phyloP scores from a whole-genome alignment of 2,797 vertebrate genomes.

The Spondyliosoma cantharus region DNA sequence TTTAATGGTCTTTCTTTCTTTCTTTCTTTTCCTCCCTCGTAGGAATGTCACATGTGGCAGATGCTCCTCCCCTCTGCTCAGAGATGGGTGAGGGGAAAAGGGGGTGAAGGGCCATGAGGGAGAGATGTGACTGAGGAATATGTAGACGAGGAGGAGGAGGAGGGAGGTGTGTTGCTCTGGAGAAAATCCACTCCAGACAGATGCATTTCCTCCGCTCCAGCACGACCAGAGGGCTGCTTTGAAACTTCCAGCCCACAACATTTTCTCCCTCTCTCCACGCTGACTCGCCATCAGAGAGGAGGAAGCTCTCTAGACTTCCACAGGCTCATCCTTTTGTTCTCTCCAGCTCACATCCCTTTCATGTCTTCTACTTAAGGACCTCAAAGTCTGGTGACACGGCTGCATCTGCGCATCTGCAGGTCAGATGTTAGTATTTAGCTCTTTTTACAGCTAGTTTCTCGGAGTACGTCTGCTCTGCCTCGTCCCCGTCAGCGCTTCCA shows the following conservation, averaged over 20 bases:
- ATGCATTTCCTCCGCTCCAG: constrained; percentile 49
- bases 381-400: constrained; percentile 8
- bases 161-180: constrained; percentile 59
- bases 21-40: constrained; percentile 13
- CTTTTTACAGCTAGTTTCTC: constrained; percentile 30
- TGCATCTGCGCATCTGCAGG: constrained; percentile 56
- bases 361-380: constrained; percentile 27
- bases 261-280: constrained; percentile 40
- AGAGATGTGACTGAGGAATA: constrained; percentile 63
- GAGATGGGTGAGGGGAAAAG: constrained; percentile 71
- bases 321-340: constrained; percentile 45
- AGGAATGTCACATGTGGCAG: constrained; percentile 74
- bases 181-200: constrained; percentile 52
- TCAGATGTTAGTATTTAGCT: constrained; percentile 57
- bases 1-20: constrained; percentile 20
- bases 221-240: constrained; percentile 39
- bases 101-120: constrained; percentile 79
- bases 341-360: constrained; percentile 28
- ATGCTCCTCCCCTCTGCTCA: constrained; percentile 74
- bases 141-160: constrained; percentile 23
- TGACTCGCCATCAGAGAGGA: constrained; percentile 40
- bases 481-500: background rate
- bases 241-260: constrained; percentile 41
- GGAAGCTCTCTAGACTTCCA: constrained; percentile 46
- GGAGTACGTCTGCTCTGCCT: background rate